Evolutionary conservation across 2,797 vertebrate genomes (phyloP).

Genomic region (Micrastur ruficollis): DNA sequence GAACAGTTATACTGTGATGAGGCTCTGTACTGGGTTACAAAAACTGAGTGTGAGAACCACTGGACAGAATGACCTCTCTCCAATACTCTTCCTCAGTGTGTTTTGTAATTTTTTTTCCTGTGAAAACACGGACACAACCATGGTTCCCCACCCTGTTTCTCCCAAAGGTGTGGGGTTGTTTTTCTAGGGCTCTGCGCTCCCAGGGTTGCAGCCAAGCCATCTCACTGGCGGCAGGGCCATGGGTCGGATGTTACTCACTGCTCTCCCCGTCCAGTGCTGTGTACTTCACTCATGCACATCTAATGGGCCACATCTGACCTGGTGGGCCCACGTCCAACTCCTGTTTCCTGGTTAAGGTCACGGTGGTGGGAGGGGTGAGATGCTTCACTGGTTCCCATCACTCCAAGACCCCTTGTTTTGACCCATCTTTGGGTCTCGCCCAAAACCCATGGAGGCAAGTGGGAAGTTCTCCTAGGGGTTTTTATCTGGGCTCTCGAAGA

Average conservation of each 20-base stretch:
- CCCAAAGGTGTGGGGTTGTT: background rate
- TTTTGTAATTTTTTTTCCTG: background rate
- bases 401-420: background rate
- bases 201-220: background rate
- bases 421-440: background rate
- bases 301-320: background rate
- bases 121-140: background rate
- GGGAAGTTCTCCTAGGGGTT: background rate
- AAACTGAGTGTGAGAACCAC: background rate
- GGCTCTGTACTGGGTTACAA: background rate
- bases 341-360: background rate
- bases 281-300: background rate
- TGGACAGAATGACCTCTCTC: constrained; percentile 6
- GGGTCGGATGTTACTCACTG: background rate
- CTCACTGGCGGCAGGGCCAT: background rate
- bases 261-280: background rate
- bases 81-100: background rate
- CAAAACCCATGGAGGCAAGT: background rate
- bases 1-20: background rate
- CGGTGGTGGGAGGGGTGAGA: background rate
- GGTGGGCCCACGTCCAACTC: background rate
- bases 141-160: background rate
- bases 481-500: background rate
- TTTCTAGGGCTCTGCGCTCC: background rate
- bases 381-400: background rate